A percentile compares a stretch with the other conserved stretches of the same genome.
Conservation (phyloP, 2,888 invertebrate genomes). For the Myopa tessellatipennis region DNA sequence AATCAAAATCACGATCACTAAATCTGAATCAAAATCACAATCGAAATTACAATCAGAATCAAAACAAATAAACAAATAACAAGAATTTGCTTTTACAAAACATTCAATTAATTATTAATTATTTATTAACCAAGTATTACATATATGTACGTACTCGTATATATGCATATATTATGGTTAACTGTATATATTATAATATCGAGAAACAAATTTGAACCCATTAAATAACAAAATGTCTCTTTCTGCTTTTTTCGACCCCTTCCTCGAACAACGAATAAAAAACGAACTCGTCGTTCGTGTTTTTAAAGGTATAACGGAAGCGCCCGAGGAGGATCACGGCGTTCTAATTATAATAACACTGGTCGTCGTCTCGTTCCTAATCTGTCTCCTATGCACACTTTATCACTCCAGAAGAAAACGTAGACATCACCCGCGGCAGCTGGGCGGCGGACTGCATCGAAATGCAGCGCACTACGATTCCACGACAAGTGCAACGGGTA, state of each 20-base stretch:
- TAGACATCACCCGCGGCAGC: conserved; percentile 66
- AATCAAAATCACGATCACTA: neutral
- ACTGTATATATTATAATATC: neutral
- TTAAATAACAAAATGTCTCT: conserved; percentile 9
- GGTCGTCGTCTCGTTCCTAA: conserved; percentile 69
- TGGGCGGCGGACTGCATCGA: conserved; percentile 67
- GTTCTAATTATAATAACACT: conserved; percentile 69
- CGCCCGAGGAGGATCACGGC: conserved; percentile 69
- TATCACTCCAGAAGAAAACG: conserved; percentile 70
- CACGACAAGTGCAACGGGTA: conserved; percentile 69
- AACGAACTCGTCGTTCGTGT: conserved; percentile 1
- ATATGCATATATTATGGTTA: conserved; percentile 5
- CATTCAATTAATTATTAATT: conserved; percentile 6
- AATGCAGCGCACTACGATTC: conserved; percentile 68
- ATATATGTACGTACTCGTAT: neutral
- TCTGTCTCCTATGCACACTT: conserved; percentile 70
- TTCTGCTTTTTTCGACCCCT: neutral
- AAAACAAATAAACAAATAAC: neutral
- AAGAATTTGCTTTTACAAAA: neutral
- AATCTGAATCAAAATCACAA: neutral
- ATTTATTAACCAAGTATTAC: conserved; percentile 5
- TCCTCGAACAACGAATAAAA: neutral
- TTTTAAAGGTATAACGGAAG: conserved; percentile 67
- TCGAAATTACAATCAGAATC: neutral
- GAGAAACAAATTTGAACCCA: neutral